These are phyloP conservation scores for Apodemia duryi DNA, from an alignment of 2,888 invertebrate genomes.

Conservation along the genomic window DNA sequence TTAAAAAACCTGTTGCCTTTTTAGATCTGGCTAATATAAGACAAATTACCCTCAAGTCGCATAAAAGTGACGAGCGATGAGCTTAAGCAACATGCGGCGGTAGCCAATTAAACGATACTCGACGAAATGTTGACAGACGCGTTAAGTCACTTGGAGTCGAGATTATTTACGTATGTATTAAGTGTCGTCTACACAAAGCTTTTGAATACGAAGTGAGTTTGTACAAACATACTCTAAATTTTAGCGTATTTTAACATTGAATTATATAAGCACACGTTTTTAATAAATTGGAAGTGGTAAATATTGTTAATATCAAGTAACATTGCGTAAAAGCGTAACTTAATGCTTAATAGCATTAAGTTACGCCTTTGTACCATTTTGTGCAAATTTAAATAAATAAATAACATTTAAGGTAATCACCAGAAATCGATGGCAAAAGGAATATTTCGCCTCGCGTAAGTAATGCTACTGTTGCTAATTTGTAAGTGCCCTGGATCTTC, in stretches of 20 bases:
- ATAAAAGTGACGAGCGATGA: conserved; percentile 38
- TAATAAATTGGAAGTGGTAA: neutral
- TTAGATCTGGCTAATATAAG: neutral
- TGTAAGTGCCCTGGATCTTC: too few species aligned
- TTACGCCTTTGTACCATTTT: too few species aligned
- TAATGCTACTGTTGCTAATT: too few species aligned
- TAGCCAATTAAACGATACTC: conserved; percentile 43
- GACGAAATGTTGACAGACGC: conserved; percentile 33
- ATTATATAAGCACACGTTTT: neutral
- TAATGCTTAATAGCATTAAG: too few species aligned
- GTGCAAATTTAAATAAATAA: too few species aligned
- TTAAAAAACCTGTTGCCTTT: conserved; percentile 2
- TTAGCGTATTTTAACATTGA: neutral
- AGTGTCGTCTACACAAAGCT: conserved; percentile 15
- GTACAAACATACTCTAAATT: conserved; percentile 3
- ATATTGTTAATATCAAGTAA: too few species aligned
- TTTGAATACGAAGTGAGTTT: conserved; percentile 15
- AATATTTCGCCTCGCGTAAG: too few species aligned
- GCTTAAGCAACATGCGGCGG: conserved; percentile 39
- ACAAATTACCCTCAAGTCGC: conserved; percentile 43
- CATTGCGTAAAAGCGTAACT: too few species aligned
- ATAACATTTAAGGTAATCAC: too few species aligned
- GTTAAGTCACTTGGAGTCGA: conserved; percentile 24
- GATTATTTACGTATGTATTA: conserved; percentile 15
- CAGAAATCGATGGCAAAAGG: too few species aligned